phyloP scores from a whole-genome alignment of 2,888 invertebrate genomes.

The Netelia fuscicornis region DNA sequence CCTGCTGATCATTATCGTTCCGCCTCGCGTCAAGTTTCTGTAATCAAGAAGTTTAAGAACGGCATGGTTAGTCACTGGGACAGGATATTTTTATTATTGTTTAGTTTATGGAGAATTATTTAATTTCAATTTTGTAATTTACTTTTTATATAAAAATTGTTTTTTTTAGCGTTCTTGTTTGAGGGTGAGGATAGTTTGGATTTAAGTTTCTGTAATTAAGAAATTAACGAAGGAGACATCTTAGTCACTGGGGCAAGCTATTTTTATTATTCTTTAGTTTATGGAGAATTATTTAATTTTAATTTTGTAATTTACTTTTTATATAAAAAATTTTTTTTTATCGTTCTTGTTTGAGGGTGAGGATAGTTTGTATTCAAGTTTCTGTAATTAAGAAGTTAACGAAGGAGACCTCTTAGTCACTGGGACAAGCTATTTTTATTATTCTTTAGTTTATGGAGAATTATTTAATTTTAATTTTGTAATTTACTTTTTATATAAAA shows the following conservation, averaged over 20 bases:
- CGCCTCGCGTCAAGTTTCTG: slow-evolving; percentile 94
- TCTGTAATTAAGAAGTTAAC: too few relatives aligned
- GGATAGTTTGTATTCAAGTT: not conserved
- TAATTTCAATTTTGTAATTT: not conserved
- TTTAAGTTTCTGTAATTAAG: too few relatives aligned
- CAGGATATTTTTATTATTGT: not conserved
- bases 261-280: not conserved
- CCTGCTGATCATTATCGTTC: slow-evolving; percentile 95
- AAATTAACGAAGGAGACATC: too few relatives aligned
- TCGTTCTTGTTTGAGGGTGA: not conserved
- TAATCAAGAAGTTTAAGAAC: slow-evolving; percentile 9
- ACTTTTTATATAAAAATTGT: slow-evolving; percentile 14
- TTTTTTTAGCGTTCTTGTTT: not conserved
- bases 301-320: not conserved
- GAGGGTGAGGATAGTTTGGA: too few relatives aligned
- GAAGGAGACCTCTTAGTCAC: too few relatives aligned
- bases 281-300: not conserved
- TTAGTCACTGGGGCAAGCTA: not conserved
- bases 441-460: too few relatives aligned
- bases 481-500: too few relatives aligned
- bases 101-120: not conserved
- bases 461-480: too few relatives aligned
- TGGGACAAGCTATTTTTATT: too few relatives aligned
- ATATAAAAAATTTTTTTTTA: slow-evolving; percentile 22
- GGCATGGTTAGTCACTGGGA: not conserved